Evolutionary conservation across 2,888 invertebrate species (phyloP).

Genomic region (Anodontia alba): DNA sequence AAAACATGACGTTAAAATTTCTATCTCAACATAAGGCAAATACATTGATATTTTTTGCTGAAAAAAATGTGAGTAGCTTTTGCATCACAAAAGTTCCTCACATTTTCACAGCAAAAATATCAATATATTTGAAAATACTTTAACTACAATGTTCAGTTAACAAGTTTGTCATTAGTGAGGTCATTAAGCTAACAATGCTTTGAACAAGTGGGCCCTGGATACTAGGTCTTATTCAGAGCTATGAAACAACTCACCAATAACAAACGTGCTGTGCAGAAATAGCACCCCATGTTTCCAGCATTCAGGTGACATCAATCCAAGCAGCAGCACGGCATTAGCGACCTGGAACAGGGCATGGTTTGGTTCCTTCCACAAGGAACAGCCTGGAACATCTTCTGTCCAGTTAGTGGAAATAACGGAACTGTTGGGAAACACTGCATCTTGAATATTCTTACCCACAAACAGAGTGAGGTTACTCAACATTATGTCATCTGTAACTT

Average conservation of each 20-base stretch:
- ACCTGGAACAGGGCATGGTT: constrained; percentile 86
- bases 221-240: too few relatives aligned
- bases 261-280: constrained; percentile 92
- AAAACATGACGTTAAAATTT: too few relatives aligned
- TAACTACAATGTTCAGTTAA: too few relatives aligned
- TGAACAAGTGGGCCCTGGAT: too few relatives aligned
- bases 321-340: constrained; percentile 91
- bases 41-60: too few relatives aligned
- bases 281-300: constrained; percentile 90
- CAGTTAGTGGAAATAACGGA: constrained; percentile 51
- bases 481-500: not conserved
- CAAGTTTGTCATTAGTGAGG: too few relatives aligned
- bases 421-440: constrained; percentile 57
- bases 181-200: too few relatives aligned
- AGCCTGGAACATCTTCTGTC: constrained; percentile 37
- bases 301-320: constrained; percentile 92
- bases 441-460: not conserved
- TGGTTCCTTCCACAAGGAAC: constrained; percentile 46
- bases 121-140: too few relatives aligned
- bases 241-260: constrained; percentile 89
- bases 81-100: too few relatives aligned
- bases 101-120: too few relatives aligned
- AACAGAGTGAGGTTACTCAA: not conserved
- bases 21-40: too few relatives aligned
- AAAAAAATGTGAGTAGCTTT: too few relatives aligned